These are phyloP conservation scores for Anthophora plumipes DNA, from an alignment of 2,888 invertebrate species.

Conservation along the genomic window DNA sequence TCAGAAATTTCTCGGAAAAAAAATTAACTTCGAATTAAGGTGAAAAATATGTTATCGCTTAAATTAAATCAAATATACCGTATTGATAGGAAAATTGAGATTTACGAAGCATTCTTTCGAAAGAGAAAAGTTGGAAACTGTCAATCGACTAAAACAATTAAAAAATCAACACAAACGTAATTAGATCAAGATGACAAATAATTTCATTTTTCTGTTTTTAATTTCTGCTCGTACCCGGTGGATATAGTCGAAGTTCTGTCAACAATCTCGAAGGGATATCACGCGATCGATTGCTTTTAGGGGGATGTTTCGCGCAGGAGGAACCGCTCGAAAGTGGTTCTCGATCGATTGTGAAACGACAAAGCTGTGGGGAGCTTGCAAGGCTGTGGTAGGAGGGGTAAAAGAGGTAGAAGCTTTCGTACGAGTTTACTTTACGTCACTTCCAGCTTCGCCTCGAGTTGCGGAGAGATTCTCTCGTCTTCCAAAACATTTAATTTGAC, in stretches of 20 bases:
- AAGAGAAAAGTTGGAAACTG: too few species aligned
- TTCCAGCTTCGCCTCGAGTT: constrained; percentile 10
- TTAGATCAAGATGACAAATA: not conserved
- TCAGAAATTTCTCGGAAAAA: too few species aligned
- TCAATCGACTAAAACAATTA: too few species aligned
- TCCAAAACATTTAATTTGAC: constrained; percentile 35
- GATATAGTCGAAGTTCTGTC: not conserved
- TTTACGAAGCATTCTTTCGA: too few species aligned
- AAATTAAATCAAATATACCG: too few species aligned
- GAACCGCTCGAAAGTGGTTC: constrained; percentile 23
- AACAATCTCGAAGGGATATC: not conserved
- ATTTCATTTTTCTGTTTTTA: not conserved
- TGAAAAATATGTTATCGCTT: too few species aligned
- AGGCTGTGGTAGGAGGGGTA: too few species aligned
- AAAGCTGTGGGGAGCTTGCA: not conserved
- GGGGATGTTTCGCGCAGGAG: not conserved
- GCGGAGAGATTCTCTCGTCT: constrained; percentile 18
- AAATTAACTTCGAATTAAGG: too few species aligned
- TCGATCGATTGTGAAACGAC: constrained; percentile 20
- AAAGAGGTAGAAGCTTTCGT: not conserved
- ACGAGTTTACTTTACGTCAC: constrained; percentile 33
- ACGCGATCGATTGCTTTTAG: constrained; percentile 1
- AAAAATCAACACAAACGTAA: too few species aligned
- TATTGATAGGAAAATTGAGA: too few species aligned
- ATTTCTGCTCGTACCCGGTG: too few species aligned